Evolutionary conservation across 1,140 invertebrate genomes (phyloP), one percentile per base, ranked within the genome.

Genomic region (Lasioglossum albipes): DNA sequence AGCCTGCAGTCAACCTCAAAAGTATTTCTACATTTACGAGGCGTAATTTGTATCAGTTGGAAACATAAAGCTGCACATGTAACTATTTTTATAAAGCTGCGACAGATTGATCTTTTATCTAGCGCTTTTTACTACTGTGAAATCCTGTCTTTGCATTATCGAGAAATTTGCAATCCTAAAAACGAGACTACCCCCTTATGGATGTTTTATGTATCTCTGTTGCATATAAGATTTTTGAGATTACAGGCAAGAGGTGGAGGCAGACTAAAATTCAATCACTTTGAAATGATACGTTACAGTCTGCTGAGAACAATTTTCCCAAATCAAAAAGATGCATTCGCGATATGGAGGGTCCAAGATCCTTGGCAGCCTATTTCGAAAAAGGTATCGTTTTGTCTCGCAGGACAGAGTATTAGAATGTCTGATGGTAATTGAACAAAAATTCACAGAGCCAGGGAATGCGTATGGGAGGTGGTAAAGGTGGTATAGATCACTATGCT

Each of bases 381-480:
- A 91, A 98, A 98, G 92, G 95, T 95, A 90, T 22, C 6, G 62
- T 42, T 49, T 0, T 20, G 59, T 65, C 57, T 42, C 2, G 12
- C 22, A 66, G 2, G 16, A 42, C 9, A 42, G 18, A 41, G 9
- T 42, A 13, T 12, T 12, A 3, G 10, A 49, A 12, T 10, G 2
- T 36, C n/a, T 61, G 6, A 59, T 64, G 20, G 52, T 5, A 16
- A 42, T 10, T 31, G 18, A 7, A 5, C 36, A 27, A 49, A 69
- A 13, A 20, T 22, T 42, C 5, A 66, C 13, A 96, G 94, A 96
- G 97, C 1, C 96, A 96, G 93, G 99, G 99, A 6, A 95, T 96
- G 71, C 94, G 98, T 86, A 98, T 99, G 96, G 99, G 99, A 75
- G 97, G 98, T 87, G 99, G 99, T 10, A 99, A 99, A 95, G 97